Conservation (phyloP, 2,113 vertebrate species). For the Paramisgurnus dabryanus region DNA sequence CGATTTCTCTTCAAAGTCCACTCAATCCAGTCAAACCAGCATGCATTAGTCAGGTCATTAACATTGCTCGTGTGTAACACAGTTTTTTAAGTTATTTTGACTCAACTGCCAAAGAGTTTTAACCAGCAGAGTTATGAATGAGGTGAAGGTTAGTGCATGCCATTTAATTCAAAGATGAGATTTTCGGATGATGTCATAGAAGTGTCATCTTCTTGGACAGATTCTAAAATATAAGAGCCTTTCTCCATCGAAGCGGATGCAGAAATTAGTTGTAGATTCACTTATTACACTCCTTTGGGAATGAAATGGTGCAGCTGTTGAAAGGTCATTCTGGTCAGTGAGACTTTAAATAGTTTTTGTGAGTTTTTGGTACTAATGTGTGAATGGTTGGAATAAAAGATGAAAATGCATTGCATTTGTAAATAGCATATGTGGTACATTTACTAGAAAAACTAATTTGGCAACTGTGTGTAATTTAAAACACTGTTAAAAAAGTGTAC, state of each 20-base stretch:
- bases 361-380: background rate
- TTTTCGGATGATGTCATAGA: background rate
- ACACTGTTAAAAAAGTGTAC: no score
- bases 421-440: background rate
- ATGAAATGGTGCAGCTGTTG: background rate
- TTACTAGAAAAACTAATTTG: background rate
- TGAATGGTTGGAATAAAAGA: background rate
- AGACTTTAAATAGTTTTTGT: background rate
- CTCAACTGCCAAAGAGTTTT: background rate
- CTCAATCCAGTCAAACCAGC: no score
- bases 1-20: no score
- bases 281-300: background rate
- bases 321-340: background rate
- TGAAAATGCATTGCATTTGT: background rate
- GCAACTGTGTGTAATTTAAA: background rate
- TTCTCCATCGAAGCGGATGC: background rate
- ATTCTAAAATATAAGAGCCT: background rate
- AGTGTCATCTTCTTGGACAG: background rate
- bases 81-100: no score
- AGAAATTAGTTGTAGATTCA: background rate
- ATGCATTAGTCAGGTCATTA: no score
- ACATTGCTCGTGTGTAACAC: background rate
- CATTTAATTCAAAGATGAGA: background rate
- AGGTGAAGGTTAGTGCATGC: no score
- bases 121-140: background rate